Percentiles rank a stretch among this genome's conserved stretches.
phyloP scores from a whole-genome alignment of 2,113 vertebrate genomes.

The Mustela nigripes region DNA sequence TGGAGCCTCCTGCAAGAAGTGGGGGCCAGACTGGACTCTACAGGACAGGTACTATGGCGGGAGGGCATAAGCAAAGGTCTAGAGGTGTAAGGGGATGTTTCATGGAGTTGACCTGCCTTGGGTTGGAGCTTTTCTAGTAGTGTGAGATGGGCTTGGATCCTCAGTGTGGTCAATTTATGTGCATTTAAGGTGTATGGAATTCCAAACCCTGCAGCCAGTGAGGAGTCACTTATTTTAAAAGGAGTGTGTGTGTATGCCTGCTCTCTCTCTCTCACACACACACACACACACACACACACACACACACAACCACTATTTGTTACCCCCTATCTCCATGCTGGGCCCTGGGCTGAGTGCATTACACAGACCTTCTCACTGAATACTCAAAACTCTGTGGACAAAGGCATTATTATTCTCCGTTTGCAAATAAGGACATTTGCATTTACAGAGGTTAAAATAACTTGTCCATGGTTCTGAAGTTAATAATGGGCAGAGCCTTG shows the following conservation, averaged over 20 bases:
- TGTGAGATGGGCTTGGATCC: neutral
- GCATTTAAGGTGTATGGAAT: neutral
- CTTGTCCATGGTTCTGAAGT: neutral
- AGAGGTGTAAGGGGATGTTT: neutral
- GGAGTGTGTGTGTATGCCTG: neutral
- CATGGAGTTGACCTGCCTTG: neutral
- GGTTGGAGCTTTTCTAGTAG: neutral
- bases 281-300: too few relatives aligned
- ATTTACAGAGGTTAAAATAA: neutral
- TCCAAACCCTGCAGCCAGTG: neutral
- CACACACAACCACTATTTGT: neutral
- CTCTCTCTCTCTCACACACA: fast-evolving
- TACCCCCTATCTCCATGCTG: neutral
- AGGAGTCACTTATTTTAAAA: neutral
- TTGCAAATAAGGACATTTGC: neutral
- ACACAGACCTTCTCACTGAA: neutral
- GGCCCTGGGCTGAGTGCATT: neutral
- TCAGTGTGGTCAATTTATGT: neutral
- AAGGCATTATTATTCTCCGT: neutral
- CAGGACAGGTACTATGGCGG: neutral
- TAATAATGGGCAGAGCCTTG: neutral
- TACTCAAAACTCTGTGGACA: neutral
- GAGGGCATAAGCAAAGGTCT: neutral
- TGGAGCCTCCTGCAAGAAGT: neutral
- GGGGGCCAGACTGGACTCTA: neutral